Evolutionary conservation across 2,888 invertebrate species (phyloP).

Genomic region (Hyposoter didymator): DNA sequence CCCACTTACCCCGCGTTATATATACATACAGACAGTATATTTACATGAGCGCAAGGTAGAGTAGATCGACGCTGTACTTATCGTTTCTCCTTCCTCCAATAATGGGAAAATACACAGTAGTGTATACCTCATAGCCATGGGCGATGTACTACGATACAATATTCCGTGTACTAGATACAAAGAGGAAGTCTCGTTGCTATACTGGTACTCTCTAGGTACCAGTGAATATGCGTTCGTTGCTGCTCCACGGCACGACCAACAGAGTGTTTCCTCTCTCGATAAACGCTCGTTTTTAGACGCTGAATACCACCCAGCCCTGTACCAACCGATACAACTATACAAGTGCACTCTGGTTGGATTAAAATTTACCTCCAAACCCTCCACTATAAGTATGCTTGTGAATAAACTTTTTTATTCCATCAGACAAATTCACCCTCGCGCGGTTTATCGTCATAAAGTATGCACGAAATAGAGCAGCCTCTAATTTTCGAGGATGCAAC

Average conservation of each 20-base stretch:
- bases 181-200: slow-evolving; percentile 44
- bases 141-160: slow-evolving; percentile 53
- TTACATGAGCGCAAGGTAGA: slow-evolving; percentile 41
- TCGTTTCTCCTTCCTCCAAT: slow-evolving; percentile 68
- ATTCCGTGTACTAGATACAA: slow-evolving; percentile 54
- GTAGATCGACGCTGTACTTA: slow-evolving; percentile 65
- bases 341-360: slow-evolving; percentile 62
- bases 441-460: slow-evolving; percentile 15
- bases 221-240: slow-evolving; percentile 56
- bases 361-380: slow-evolving; percentile 64
- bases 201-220: slow-evolving; percentile 36
- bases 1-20: slow-evolving; percentile 49
- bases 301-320: slow-evolving; percentile 39
- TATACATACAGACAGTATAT: slow-evolving; percentile 22
- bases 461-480: slow-evolving; percentile 39
- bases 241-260: slow-evolving; percentile 61
- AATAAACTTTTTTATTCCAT: slow-evolving; percentile 48
- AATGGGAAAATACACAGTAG: slow-evolving; percentile 67
- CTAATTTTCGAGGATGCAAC: slow-evolving; percentile 36
- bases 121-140: slow-evolving; percentile 62
- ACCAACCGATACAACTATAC: slow-evolving; percentile 33
- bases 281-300: slow-evolving; percentile 60
- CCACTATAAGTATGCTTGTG: slow-evolving; percentile 18
- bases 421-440: slow-evolving; percentile 38
- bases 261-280: slow-evolving; percentile 68